A percentile compares a stretch with the other conserved stretches of the same genome.
Evolutionary conservation across 2,888 invertebrate genomes (phyloP).

Genomic region (Leptinotarsa tumamoca): DNA sequence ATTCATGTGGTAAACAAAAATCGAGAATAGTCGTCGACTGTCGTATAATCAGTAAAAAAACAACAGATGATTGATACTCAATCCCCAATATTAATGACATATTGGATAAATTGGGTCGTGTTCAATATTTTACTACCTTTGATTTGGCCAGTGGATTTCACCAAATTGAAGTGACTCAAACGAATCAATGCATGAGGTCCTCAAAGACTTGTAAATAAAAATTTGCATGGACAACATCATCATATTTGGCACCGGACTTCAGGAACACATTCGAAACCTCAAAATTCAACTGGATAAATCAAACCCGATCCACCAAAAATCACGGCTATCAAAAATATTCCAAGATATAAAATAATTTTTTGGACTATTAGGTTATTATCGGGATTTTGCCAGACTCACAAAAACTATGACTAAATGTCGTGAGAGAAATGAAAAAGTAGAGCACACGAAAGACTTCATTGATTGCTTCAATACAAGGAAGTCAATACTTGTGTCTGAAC

Average conservation of each 20-base stretch:
- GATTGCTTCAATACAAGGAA: too few species aligned
- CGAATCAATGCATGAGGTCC: constrained; percentile 29
- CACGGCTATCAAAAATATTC: too few species aligned
- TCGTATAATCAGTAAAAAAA: constrained; percentile 15
- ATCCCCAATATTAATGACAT: not conserved
- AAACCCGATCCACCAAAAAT: too few species aligned
- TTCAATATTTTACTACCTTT: constrained; percentile 19
- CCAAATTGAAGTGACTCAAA: constrained; percentile 34
- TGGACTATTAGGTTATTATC: too few species aligned
- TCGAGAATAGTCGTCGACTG: not conserved
- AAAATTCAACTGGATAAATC: too few species aligned
- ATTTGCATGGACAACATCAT: constrained; percentile 17
- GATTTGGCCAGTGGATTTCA: constrained; percentile 32
- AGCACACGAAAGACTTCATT: too few species aligned
- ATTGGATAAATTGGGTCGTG: constrained; percentile 14
- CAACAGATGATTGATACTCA: constrained; percentile 17
- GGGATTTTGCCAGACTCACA: too few species aligned
- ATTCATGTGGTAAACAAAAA: constrained; percentile 29
- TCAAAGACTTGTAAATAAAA: too few species aligned
- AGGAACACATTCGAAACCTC: not conserved
- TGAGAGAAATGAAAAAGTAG: too few species aligned
- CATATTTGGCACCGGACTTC: not conserved
- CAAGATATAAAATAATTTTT: too few species aligned
- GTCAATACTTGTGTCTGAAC: too few species aligned
- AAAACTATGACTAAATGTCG: too few species aligned